phyloP scores from a whole-genome alignment of 2,797 vertebrate species.

The Heteromormyrus szaboi region DNA sequence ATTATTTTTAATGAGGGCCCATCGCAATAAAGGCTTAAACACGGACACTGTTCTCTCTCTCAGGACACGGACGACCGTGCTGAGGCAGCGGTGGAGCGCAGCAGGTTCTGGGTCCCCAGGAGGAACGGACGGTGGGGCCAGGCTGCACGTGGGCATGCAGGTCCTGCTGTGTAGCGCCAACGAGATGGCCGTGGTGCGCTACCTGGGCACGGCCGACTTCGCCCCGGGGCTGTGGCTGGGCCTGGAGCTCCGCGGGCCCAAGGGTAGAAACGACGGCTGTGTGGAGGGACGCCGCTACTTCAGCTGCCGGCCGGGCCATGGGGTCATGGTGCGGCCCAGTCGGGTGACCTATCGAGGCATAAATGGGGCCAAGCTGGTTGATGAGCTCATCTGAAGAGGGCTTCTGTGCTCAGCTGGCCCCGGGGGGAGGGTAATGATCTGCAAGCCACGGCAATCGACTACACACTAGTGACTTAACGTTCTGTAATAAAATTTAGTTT shows the following conservation, averaged over 20 bases:
- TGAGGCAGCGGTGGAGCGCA: conserved; percentile 77
- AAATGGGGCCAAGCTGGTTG: conserved; percentile 77
- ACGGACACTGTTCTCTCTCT: not conserved
- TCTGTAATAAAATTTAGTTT: not conserved
- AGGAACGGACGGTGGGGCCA: conserved; percentile 48
- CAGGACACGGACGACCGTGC: conserved; percentile 64
- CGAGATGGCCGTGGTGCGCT: conserved; percentile 86
- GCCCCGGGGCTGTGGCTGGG: conserved; percentile 86
- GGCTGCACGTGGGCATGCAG: conserved; percentile 81
- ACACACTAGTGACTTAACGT: conserved; percentile 14
- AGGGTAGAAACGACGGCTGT: conserved; percentile 83
- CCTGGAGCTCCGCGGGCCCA: conserved; percentile 80
- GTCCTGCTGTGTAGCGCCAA: conserved; percentile 87
- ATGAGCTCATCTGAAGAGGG: conserved; percentile 59
- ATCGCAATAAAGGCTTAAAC: not conserved
- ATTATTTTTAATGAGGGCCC: not conserved
- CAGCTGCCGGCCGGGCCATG: conserved; percentile 74
- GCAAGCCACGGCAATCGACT: not conserved
- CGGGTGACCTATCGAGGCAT: conserved; percentile 88
- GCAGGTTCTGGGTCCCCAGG: conserved; percentile 30
- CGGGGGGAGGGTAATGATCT: not conserved
- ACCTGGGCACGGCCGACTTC: conserved; percentile 82
- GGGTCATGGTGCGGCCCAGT: conserved; percentile 85
- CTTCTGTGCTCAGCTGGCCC: not conserved
- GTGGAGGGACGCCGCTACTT: conserved; percentile 85